These are phyloP conservation scores for Prunella himalayana DNA, from an alignment of 2,113 vertebrate species.

Conservation along the genomic window DNA sequence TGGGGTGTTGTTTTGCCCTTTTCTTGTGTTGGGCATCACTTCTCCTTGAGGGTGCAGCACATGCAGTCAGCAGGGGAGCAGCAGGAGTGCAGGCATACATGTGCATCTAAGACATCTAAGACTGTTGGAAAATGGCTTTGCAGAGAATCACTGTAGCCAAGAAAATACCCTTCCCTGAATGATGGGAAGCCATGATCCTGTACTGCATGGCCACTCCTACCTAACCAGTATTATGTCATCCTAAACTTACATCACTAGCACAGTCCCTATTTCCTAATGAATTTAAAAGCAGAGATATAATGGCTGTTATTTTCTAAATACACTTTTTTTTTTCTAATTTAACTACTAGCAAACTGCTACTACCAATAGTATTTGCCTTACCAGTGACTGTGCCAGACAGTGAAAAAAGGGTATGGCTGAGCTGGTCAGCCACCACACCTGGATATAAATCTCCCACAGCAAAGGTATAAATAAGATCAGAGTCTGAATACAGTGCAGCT, in stretches of 20 bases:
- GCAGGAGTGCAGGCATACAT: accelerated
- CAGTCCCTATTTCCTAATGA: background rate
- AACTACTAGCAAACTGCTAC: background rate
- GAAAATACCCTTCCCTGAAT: background rate
- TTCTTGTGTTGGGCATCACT: background rate
- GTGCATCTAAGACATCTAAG: background rate
- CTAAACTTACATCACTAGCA: background rate
- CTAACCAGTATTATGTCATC: background rate
- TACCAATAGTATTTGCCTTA: background rate
- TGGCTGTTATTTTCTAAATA: background rate
- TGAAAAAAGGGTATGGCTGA: background rate
- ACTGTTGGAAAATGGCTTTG: background rate
- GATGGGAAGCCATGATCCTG: background rate
- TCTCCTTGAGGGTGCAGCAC: accelerated
- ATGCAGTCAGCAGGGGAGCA: background rate
- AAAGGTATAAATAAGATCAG: background rate
- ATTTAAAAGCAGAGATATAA: background rate
- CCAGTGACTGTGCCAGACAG: background rate
- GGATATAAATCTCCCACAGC: background rate
- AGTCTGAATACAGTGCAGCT: background rate
- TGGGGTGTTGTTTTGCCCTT: background rate
- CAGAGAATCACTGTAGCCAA: background rate
- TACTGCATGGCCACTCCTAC: background rate
- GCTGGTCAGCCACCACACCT: background rate
- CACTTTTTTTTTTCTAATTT: background rate